phyloP scores from a whole-genome alignment of 2,113 vertebrate species.

The Thymallus thymallus region DNA sequence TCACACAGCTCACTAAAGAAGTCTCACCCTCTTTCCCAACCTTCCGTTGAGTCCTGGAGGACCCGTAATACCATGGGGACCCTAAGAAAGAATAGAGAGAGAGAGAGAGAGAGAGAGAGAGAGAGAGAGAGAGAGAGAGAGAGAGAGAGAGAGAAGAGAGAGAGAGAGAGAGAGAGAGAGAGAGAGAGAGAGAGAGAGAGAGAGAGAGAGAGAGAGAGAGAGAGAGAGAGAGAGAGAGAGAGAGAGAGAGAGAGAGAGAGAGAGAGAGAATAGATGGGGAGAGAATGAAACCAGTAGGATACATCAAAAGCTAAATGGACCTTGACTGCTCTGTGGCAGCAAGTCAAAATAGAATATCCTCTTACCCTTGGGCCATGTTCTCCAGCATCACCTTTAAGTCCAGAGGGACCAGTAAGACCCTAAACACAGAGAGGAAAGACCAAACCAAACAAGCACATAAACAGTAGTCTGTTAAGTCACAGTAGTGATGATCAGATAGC shows the following conservation, averaged over 20 bases:
- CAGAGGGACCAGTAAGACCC: constrained; percentile 65
- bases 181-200: background rate
- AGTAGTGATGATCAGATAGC: too few species aligned
- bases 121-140: constrained; percentile 1
- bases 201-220: background rate
- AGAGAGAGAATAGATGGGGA: too few species aligned
- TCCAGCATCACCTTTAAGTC: constrained; percentile 70
- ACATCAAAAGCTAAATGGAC: too few species aligned
- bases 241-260: background rate
- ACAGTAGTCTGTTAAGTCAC: too few species aligned
- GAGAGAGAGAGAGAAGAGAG: constrained; percentile 7
- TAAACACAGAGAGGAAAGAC: constrained; percentile 43
- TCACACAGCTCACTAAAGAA: background rate
- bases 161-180: constrained; percentile 10
- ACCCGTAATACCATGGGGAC: constrained; percentile 79
- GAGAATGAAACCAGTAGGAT: background rate
- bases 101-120: background rate
- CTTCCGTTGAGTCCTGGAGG: constrained; percentile 74
- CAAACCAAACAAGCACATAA: background rate
- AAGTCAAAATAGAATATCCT: constrained; percentile 12
- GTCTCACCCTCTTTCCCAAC: constrained; percentile 83
- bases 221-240: constrained; percentile 2
- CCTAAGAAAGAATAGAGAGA: constrained; percentile 64
- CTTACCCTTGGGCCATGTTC: constrained; percentile 61
- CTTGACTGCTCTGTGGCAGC: background rate